phyloP scores from a whole-genome alignment of 2,797 vertebrate genomes.

The Percopsis omiscomaycus region DNA sequence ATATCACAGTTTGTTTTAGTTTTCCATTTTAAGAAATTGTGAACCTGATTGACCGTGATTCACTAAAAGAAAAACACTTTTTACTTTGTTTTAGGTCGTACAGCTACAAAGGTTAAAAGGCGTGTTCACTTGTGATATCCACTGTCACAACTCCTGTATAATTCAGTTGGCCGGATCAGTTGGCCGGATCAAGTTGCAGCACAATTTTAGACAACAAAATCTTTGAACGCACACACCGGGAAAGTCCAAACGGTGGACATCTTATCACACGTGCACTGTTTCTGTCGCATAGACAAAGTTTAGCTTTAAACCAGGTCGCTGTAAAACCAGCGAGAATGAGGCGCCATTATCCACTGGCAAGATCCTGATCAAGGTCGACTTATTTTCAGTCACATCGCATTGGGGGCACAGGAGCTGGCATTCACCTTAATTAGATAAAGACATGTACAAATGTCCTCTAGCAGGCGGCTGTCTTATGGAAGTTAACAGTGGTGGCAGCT shows the following conservation, averaged over 20 bases:
- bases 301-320: background rate
- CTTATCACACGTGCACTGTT: background rate
- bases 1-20: no score
- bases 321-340: constrained; percentile 1
- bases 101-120: no score
- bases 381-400: constrained; percentile 76
- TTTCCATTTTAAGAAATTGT: no score
- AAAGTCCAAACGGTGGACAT: constrained; percentile 13
- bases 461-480: constrained; percentile 78
- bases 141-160: no score
- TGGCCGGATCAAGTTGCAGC: constrained; percentile 2
- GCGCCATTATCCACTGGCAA: constrained; percentile 46
- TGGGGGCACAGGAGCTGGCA: constrained; percentile 74
- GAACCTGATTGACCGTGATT: no score
- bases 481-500: constrained; percentile 80
- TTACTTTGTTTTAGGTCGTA: no score
- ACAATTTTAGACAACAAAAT: constrained; percentile 1
- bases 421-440: constrained; percentile 85
- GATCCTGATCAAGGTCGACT: constrained; percentile 76
- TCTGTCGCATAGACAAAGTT: no score
- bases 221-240: background rate
- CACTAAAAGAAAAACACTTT: no score
- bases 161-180: no score
- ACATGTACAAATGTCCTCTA: constrained; percentile 82
- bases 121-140: no score